Base-by-base conservation (phyloP, 2,888 invertebrate genomes). In the Frankliniella fusca region DNA sequence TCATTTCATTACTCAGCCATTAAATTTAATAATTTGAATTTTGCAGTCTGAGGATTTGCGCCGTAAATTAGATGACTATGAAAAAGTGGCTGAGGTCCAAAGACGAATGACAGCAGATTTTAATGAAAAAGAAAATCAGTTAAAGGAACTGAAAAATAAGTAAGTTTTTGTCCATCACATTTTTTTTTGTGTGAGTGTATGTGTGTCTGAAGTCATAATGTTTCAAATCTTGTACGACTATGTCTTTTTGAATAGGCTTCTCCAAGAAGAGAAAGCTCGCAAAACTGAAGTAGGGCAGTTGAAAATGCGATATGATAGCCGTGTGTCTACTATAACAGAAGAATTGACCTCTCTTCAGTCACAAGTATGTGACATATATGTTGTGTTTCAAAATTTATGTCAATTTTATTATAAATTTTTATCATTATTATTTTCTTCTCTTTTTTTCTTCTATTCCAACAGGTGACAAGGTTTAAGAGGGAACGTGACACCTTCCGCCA, bases 401-500 rank as follows among this genome's bases (percentile, higher is more conserved):
- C 20, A 8, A 54, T 54, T 54, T 20, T 54, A 8, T 10, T 7
- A 54, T 9, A 54, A 20, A 54, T n/a, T n/a, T 38, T 38, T 38
- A 38, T 38, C 5, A 38, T 38, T 38, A 15, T 61, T 11, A 15
- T n/a, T 7, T 12, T 61, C 15, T 15, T 18, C 18, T 61, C 7
- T 20, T 7, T 61, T 15, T 61, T 3, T 18, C 18, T 7, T 61
- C 85, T 70, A 80, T 88, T 88, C 87, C 23, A 27, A 76, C 27
- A 76, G 89, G 86, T 89, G 3, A 90, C 93, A 38, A 91, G 95
- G 85, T 96, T 96, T 87, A 95, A 95, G 87, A 90, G 95, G 83
- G 97, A 97, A 88, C 91, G 96, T 82, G 97, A 97, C 87, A 94
- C 94, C 81, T 96, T 95, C 86, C 95, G 95, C 85, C 95, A 96